Base-by-base conservation (phyloP, 1,140 invertebrate species). In the Bombus impatiens region DNA sequence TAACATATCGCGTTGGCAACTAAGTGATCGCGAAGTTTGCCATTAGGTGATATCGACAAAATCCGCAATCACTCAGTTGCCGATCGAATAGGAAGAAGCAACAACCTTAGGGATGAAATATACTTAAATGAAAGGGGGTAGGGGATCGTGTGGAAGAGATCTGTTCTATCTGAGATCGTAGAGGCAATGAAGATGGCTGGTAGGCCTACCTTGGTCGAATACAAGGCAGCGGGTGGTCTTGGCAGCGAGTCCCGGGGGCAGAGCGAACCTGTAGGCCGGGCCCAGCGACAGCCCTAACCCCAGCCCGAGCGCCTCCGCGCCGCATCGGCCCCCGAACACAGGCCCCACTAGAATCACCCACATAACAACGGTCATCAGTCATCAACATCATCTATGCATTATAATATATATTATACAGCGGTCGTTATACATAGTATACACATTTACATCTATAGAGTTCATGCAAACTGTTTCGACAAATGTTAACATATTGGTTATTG, bases 201-300 rank as follows among this genome's bases (percentile, higher is more conserved):
- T 91, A 92, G 93, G 89, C 95, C 95, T 95, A 95, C 95, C 95
- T 95, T 95, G 95, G 92, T 95, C 95, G 94, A 95, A 95, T 91
- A 94, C 94, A 95, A 95, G 94, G 94, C 94, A 94, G 90, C 95
- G 95, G 92, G 95, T 94, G 93, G 94, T 94, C 94, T 95, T 95
- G 94, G 94, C 94, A 93, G 95, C 94, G 93, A 95, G 95, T 94
- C 94, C 94, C 94, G 95, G 95, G 94, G 94, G 95, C 94, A 95
- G 94, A 93, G 95, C 94, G 94, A 95, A 95, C 94, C 95, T 95
- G 94, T 95, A 95, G 94, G 94, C 94, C 92, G 94, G 94, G 94
- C 94, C 93, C 93, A 95, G 94, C 89, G 95, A 93, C 93, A 95
- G 92, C 89, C 95, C 95, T 90, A 95, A 93, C 91, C 95, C 95